These are phyloP conservation scores for Hypsibius dujardini DNA, from an alignment of 1,140 invertebrate species.

Conservation along the genomic window DNA sequence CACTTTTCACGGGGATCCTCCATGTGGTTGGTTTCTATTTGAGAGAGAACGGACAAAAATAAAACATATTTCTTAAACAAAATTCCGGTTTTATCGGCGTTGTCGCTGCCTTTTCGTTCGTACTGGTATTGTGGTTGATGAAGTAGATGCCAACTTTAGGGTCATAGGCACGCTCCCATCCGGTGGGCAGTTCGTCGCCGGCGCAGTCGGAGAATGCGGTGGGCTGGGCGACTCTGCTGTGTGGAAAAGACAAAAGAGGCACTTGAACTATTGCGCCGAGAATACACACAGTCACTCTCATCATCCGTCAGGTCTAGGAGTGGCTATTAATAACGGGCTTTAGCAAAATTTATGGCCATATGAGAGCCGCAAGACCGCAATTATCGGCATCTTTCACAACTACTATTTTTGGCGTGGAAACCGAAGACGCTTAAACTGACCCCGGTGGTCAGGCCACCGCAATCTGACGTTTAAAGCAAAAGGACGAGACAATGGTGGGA, in stretches of 20 bases:
- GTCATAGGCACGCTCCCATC: conserved; percentile 88
- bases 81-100: not conserved
- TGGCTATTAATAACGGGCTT: no score
- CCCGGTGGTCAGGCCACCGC: no score
- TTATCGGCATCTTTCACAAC: no score
- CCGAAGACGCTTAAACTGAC: no score
- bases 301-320: no score
- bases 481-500: no score
- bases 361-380: no score
- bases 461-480: no score
- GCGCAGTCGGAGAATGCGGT: conserved; percentile 91
- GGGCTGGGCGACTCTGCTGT: conserved; percentile 78
- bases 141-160: conserved; percentile 81
- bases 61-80: not conserved
- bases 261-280: no score
- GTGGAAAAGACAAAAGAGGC: conserved; percentile 27
- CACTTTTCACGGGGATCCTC: conserved; percentile 89
- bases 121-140: conserved; percentile 86
- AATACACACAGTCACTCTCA: no score
- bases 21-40: conserved; percentile 74
- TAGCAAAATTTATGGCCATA: no score
- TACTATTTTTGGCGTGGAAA: no score
- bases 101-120: conserved; percentile 38
- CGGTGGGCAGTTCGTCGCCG: conserved; percentile 82
- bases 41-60: conserved; percentile 24